A percentile compares a stretch with the other conserved stretches of the same genome.
Evolutionary conservation across 2,797 vertebrate species (phyloP).

Genomic region (Chrosomus eos): DNA sequence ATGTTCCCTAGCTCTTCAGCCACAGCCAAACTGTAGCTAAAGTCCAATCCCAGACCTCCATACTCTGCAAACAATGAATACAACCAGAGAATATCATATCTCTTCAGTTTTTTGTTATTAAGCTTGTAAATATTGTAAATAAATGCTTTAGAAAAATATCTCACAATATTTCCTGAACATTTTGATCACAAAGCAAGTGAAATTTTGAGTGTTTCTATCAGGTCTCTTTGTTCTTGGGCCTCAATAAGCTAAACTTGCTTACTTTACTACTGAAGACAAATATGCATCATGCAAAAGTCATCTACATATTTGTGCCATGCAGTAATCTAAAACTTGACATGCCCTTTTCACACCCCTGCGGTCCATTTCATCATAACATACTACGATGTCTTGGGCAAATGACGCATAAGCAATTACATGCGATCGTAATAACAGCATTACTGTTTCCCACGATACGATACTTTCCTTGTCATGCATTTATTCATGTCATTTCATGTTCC

Average conservation of each 20-base stretch:
- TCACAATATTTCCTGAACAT: neutral
- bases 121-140: neutral
- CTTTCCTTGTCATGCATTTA: slow-evolving; percentile 16
- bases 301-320: neutral
- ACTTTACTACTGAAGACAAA: neutral
- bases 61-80: slow-evolving; percentile 77
- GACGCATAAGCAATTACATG: neutral
- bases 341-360: slow-evolving; percentile 13
- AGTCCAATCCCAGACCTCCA: slow-evolving; percentile 88
- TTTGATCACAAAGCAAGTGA: neutral
- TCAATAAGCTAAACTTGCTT: neutral
- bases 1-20: slow-evolving; percentile 87
- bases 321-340: neutral
- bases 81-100: neutral
- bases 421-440: neutral
- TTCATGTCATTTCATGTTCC: slow-evolving; percentile 8
- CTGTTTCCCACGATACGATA: neutral
- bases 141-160: neutral
- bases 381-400: neutral
- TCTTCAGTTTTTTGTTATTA: neutral
- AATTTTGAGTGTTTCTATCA: neutral
- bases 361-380: neutral
- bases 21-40: slow-evolving; percentile 86
- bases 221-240: neutral
- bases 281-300: neutral